These are phyloP conservation scores for Perca flavescens DNA, from an alignment of 2,113 vertebrate species.

Conservation along the genomic window DNA sequence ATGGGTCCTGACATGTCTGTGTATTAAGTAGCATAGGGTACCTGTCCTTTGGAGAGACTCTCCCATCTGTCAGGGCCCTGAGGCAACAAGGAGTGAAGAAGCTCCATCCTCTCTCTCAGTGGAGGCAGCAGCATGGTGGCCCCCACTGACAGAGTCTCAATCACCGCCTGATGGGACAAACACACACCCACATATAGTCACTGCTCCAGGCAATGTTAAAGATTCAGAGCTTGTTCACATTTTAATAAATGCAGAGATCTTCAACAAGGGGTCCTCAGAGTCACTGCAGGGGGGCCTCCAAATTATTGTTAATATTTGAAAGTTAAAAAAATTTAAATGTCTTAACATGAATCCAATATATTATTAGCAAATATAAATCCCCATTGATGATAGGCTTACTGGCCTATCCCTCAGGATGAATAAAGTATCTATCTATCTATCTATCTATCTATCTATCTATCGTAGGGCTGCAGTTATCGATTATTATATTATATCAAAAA, in stretches of 20 bases:
- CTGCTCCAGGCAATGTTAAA: neutral
- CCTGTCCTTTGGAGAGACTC: slow-evolving; percentile 98
- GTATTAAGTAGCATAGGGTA: slow-evolving; percentile 55
- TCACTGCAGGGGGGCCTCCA: too few relatives aligned
- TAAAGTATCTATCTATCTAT: too few relatives aligned
- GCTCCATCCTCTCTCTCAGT: slow-evolving; percentile 95
- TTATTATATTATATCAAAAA: too few relatives aligned
- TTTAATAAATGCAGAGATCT: neutral
- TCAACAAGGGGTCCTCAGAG: too few relatives aligned
- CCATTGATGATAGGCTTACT: too few relatives aligned
- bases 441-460: too few relatives aligned
- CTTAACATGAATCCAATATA: too few relatives aligned
- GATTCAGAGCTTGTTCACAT: neutral
- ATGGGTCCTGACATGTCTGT: neutral
- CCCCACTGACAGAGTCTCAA: slow-evolving; percentile 97
- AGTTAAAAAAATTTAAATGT: too few relatives aligned
- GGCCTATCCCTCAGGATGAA: too few relatives aligned
- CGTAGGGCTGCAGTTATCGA: too few relatives aligned
- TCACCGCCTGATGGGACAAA: slow-evolving; percentile 88
- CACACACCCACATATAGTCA: slow-evolving; percentile 17
- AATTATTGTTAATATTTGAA: too few relatives aligned
- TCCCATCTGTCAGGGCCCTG: slow-evolving; percentile 99
- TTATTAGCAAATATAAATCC: too few relatives aligned
- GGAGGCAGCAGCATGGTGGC: slow-evolving; percentile 98
- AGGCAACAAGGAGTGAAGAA: slow-evolving; percentile 95